phyloP scores from a whole-genome alignment of 2,797 vertebrate species.

The Spinibarbus caldwelli region DNA sequence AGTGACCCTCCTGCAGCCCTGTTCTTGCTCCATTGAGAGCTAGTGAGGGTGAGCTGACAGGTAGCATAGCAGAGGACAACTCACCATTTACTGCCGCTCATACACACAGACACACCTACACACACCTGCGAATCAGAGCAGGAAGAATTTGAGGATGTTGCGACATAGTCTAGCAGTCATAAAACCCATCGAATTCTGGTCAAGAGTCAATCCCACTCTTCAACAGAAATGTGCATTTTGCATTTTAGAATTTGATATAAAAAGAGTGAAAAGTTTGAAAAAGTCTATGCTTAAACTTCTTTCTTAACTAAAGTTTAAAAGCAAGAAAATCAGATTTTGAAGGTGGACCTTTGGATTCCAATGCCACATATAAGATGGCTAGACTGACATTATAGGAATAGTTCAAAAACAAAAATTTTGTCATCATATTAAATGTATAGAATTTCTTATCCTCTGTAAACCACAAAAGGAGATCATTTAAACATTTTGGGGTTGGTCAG shows the following conservation, averaged over 20 bases:
- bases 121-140: conserved; percentile 42
- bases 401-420: background rate
- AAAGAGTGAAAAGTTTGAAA: background rate
- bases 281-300: too few species aligned
- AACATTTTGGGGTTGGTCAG: background rate
- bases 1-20: conserved; percentile 66
- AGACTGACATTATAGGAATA: background rate
- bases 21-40: conserved; percentile 80
- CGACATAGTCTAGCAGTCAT: conserved; percentile 7
- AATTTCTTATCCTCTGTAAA: background rate
- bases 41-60: conserved; percentile 76
- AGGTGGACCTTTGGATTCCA: background rate
- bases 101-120: conserved; percentile 19
- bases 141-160: conserved; percentile 27
- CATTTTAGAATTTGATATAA: background rate
- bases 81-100: conserved; percentile 60
- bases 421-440: background rate
- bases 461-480: background rate
- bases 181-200: conserved; percentile 13
- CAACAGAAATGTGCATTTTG: background rate
- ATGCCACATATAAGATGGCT: background rate
- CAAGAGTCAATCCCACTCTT: background rate
- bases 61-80: conserved; percentile 63
- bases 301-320: background rate
- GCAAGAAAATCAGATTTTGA: background rate